Base-by-base conservation (phyloP, 1,140 invertebrate genomes). In the Bombus confusus region DNA sequence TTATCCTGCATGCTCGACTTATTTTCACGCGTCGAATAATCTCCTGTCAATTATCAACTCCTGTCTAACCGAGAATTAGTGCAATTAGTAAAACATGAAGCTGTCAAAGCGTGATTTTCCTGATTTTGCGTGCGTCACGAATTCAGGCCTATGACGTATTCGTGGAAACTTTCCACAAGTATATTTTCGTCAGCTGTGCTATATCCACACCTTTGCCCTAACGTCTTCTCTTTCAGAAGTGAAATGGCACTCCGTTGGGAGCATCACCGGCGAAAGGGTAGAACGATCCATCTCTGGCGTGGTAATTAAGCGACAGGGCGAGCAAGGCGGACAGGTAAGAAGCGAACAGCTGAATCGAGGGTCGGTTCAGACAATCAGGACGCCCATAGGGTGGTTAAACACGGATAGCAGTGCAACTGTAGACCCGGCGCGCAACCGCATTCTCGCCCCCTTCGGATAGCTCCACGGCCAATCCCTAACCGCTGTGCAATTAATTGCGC, bases 401-500 rank as follows among this genome's bases (percentile, higher is more conserved):
- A 66, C 80, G 66, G 84, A 88, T 90, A 71, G 41, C 34, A 57
- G 34, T 87, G 89, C 89, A 89, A 71, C 80, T 76, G 80, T 68
- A 66, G 80, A 83, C 72, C n/a, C n/a, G 59, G n/a, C 73, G 75
- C 59, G 75, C 64, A 87, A 86, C 83, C 89, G 80, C 89, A 83
- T 83, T 89, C 88, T 83, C 84, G 71, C 74, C 69, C 57, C 75
- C 85, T 13, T 85, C 74, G 83, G 62, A 80, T 83, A 62, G 78
- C 80, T 69, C 76, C 52, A 83, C 43, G 71, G 31, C 76, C 87
- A 89, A 90, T 85, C 90, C 80, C 87, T 77, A 89, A 87, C 91
- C 85, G 71, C 92, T 69, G 62, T 79, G 83, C 86, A 92, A 93
- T 92, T 92, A 92, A 93, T 93, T 93, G 90, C 88, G 76, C 71